These are phyloP conservation scores for Siderastrea siderea DNA, from an alignment of 92 coral and sea anemone genomes.

Conservation along the genomic window DNA sequence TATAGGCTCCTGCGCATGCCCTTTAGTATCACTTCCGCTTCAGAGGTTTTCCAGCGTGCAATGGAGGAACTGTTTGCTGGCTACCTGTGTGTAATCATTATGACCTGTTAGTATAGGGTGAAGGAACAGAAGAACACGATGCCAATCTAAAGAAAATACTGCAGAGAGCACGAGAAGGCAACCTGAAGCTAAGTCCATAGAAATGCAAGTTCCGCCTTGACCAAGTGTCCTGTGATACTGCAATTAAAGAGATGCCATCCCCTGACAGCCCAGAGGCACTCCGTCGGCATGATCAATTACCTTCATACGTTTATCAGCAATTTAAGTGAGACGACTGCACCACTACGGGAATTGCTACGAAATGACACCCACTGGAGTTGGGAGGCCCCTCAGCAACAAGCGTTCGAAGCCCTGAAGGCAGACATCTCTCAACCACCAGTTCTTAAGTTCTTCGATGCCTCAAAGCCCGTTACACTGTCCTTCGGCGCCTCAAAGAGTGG, in stretches of 20 bases:
- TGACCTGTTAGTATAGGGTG: slow-evolving; percentile 19
- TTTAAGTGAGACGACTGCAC: slow-evolving; percentile 11
- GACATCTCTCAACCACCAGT: slow-evolving; percentile 35
- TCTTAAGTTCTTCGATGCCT: slow-evolving; percentile 29
- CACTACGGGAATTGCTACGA: slow-evolving; percentile 5
- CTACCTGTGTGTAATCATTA: too few relatives aligned
- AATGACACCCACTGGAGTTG: background rate
- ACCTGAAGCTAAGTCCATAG: slow-evolving; percentile 21
- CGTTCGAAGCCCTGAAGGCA: slow-evolving; percentile 18
- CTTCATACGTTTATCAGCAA: slow-evolving; percentile 30
- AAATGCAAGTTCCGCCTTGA: slow-evolving; percentile 46
- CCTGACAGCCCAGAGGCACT: slow-evolving; percentile 38
- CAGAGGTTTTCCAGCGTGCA: too few relatives aligned
- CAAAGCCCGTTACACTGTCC: slow-evolving; percentile 32
- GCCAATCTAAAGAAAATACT: background rate
- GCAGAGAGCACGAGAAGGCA: background rate
- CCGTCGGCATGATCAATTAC: slow-evolving; percentile 23
- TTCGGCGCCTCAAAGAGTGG: slow-evolving; percentile 36
- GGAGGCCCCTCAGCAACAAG: slow-evolving; percentile 39
- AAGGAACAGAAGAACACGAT: slow-evolving; percentile 30
- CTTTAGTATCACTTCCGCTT: background rate
- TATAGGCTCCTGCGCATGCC: slow-evolving; percentile 11
- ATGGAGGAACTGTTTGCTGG: too few relatives aligned
- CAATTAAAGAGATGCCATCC: slow-evolving; percentile 43
- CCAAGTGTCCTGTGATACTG: slow-evolving; percentile 14